These are phyloP conservation scores for Elaphurus davidianus DNA, from an alignment of 2,113 vertebrate genomes.

Conservation along the genomic window DNA sequence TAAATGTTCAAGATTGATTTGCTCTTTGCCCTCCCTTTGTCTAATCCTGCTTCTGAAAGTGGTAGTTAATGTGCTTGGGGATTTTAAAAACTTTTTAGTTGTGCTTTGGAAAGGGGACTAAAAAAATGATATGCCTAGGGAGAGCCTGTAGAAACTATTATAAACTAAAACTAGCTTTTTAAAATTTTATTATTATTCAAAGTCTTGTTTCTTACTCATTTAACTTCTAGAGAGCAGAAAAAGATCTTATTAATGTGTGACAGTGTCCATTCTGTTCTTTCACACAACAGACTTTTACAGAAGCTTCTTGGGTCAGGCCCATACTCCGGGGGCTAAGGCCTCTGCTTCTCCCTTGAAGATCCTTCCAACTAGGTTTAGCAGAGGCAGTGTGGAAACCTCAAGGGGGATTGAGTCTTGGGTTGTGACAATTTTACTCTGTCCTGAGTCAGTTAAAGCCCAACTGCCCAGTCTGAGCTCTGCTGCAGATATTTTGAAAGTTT, in stretches of 20 bases:
- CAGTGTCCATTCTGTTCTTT: slow-evolving; percentile 3
- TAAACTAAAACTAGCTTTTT: neutral
- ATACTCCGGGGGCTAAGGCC: neutral
- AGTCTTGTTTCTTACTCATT: neutral
- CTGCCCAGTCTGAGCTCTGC: neutral
- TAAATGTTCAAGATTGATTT: neutral
- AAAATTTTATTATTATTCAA: neutral
- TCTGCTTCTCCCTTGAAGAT: neutral
- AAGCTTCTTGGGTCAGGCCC: neutral
- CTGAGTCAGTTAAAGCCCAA: neutral
- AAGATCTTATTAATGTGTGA: neutral
- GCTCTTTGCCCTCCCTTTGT: neutral
- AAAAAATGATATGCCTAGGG: neutral
- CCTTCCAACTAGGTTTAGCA: neutral
- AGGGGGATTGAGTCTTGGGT: neutral
- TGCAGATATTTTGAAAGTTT: slow-evolving; percentile 20
- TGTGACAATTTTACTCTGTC: neutral
- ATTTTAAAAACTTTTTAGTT: neutral
- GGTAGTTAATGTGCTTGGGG: neutral
- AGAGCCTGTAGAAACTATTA: neutral
- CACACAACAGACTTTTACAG: neutral
- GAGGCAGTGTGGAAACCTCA: neutral
- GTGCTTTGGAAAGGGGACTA: neutral
- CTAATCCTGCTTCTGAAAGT: neutral
- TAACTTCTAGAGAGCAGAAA: neutral